Base-by-base conservation (phyloP, 2,888 invertebrate species). In the Nomada fucata region DNA sequence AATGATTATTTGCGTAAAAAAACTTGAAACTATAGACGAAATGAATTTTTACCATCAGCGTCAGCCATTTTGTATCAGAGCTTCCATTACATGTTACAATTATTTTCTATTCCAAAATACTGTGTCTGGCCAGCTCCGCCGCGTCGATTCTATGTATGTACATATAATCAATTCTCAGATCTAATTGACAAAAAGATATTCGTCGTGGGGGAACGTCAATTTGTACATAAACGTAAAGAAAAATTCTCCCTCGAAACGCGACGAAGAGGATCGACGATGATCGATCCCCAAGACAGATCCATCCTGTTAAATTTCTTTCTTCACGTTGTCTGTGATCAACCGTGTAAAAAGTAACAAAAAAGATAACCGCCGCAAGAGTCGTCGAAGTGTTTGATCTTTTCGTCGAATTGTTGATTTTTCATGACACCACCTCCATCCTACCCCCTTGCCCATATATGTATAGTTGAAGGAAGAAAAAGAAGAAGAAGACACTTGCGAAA, bases 241-340 rank as follows among this genome's bases (percentile, higher is more conserved):
- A 2, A 23, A n/a, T 60, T 73, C 20, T 20, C 50, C 18, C 18
- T n/a, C 18, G 26, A 70, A 60, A 47, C 53, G 53, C 53, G 47
- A 47, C 47, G 64, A 57, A 29, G 53, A 36, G 36, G 68, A 61
- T 73, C 57, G n/a, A 47, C 23, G 36, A 20, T 29, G 29, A 20
- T 9, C 52, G 69, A 64, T 65, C 29, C n/a, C 15, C 76, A 20
- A 13, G 36, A 55, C 50, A 42, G 36, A 13, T 60, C 29, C 47
- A 26, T 42, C 44, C 13, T 18, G 60, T 79, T 71, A 20, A 64
- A 65, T 83, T 65, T 20, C 79, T 77, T 74, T 65, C 63, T 57
- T 80, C 76, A 63, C 71, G 65, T 87, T 84, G 74, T 82, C 84
- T 84, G 86, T 87, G 84, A 87, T 88, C 67, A 79, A 79, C 50